Percentiles rank a stretch among this genome's conserved stretches.
Conservation (phyloP, 2,888 invertebrate genomes). For the Rotaria magnacalcarata region DNA sequence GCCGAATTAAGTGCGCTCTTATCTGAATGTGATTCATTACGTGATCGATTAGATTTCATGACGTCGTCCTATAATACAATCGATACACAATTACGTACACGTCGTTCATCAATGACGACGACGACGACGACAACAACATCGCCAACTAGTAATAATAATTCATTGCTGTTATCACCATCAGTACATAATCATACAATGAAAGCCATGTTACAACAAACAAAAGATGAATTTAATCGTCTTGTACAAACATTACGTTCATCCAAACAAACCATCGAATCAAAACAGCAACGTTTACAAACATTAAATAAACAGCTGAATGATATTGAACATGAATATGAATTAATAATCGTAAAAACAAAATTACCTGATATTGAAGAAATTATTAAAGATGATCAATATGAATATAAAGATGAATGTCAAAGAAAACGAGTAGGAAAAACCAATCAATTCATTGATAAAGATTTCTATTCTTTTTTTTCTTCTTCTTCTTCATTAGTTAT, state of each 20-base stretch:
- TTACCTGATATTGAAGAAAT: background rate
- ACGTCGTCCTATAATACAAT: constrained; percentile 31
- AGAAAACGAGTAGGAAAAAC: background rate
- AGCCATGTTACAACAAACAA: constrained; percentile 21
- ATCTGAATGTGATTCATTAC: constrained; percentile 28
- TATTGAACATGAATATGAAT: background rate
- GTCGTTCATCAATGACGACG: background rate
- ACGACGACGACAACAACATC: too few relatives aligned
- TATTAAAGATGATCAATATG: constrained; percentile 13
- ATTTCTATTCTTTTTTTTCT: background rate
- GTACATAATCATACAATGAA: constrained; percentile 17
- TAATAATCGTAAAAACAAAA: background rate
- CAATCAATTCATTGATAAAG: background rate
- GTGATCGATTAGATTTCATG: constrained; percentile 23
- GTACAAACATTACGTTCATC: constrained; percentile 22
- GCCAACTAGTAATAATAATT: background rate
- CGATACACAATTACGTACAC: constrained; percentile 9
- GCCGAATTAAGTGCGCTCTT: constrained; percentile 32
- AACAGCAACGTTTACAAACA: constrained; percentile 14
- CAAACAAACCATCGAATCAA: background rate
- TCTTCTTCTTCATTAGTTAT: background rate
- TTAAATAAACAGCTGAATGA: constrained; percentile 5
- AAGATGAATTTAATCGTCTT: constrained; percentile 32
- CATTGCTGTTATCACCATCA: background rate
- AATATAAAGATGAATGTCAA: constrained; percentile 23